These are phyloP conservation scores for Esperia sulphurella DNA, from an alignment of 2,888 invertebrate species.

Conservation along the genomic window DNA sequence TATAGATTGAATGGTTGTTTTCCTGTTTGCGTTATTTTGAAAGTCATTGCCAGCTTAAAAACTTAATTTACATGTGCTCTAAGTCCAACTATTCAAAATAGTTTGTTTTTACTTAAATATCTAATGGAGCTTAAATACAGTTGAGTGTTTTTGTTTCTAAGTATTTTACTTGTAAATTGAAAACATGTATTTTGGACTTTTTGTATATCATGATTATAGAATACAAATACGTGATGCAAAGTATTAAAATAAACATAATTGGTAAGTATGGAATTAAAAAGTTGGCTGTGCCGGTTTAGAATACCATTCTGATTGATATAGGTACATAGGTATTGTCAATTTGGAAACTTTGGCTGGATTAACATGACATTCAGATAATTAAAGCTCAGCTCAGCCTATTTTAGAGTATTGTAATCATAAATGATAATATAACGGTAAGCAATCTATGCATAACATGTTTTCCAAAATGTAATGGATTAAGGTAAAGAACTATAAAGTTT, in stretches of 20 bases:
- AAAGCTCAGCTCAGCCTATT: constrained; percentile 2
- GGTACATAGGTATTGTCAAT: constrained; percentile 15
- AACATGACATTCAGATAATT: not conserved
- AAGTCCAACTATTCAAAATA: not conserved
- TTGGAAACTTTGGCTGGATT: constrained; percentile 11
- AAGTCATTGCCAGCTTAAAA: not conserved
- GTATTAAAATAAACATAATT: constrained; percentile 40
- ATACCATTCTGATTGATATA: constrained; percentile 24
- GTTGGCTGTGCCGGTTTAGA: constrained; percentile 59
- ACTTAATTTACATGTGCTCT: not conserved
- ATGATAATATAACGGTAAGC: not conserved
- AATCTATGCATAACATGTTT: not conserved
- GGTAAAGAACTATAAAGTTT: not conserved
- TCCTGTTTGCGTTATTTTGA: not conserved
- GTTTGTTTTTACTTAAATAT: not conserved
- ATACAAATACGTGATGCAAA: constrained; percentile 26
- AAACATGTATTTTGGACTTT: too few species aligned
- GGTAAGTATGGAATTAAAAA: constrained; percentile 54
- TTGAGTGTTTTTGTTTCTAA: not conserved
- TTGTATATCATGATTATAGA: constrained; percentile 11
- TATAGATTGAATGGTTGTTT: constrained; percentile 40
- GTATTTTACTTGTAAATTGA: too few species aligned
- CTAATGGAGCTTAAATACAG: not conserved
- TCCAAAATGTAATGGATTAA: not conserved
- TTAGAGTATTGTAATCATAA: not conserved